Conservation (phyloP, 2,888 invertebrate species). For the Amphimallon solstitiale region DNA sequence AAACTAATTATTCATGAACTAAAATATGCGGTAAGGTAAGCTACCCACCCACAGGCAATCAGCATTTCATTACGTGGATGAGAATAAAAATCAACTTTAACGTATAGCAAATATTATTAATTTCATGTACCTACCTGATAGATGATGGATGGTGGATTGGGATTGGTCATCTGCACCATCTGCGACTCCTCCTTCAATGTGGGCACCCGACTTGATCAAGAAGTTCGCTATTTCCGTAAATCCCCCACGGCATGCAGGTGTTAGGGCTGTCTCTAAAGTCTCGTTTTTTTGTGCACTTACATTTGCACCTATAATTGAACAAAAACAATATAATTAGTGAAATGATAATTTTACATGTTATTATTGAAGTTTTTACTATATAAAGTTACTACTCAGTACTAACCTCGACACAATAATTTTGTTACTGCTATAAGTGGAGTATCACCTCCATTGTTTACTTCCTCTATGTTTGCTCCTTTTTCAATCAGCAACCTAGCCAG, state of each 20-base stretch:
- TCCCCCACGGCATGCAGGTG: constrained; percentile 93
- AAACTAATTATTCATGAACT: too few species aligned
- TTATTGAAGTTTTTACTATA: too few species aligned
- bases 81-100: too few species aligned
- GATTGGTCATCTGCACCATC: too few species aligned
- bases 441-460: constrained; percentile 99
- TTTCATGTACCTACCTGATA: too few species aligned
- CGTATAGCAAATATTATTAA: too few species aligned
- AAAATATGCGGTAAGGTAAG: too few species aligned
- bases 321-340: not conserved
- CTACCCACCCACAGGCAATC: too few species aligned
- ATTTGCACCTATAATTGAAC: constrained; percentile 74
- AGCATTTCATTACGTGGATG: too few species aligned
- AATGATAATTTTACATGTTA: too few species aligned
- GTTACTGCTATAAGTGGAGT: constrained; percentile 99
- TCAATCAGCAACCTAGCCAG: constrained; percentile 95
- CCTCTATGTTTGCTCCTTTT: constrained; percentile 97
- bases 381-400: too few species aligned
- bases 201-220: constrained; percentile 93
- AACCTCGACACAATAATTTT: constrained; percentile 86
- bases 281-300: constrained; percentile 99
- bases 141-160: too few species aligned
- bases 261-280: constrained; percentile 96
- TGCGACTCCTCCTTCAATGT: constrained; percentile 94
- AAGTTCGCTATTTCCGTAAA: constrained; percentile 96